Base-by-base conservation (phyloP, 2,797 vertebrate genomes). In the Chaetodon trifasciatus region DNA sequence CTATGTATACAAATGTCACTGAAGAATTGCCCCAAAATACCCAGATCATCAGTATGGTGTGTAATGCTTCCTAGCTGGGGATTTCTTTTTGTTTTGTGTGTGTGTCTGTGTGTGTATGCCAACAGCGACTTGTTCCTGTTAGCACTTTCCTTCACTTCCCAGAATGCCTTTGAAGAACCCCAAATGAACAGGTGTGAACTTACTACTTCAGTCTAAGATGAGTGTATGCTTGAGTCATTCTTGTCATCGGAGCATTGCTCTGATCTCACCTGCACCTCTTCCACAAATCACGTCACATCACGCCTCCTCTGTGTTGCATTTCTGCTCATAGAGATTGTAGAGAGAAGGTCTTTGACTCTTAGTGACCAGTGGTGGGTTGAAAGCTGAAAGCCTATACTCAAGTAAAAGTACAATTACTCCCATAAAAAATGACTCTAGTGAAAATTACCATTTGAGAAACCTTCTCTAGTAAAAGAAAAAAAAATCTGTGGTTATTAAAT, bases 121-220 rank as follows among this genome's bases (percentile, higher is more conserved):
- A 13, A 13, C 11, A 2, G 35, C 52, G 0, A 3, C 47, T 12
- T 60, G 19, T 66, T 63, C 40, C 19, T 55, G 17, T 64, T 5
- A 0, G n/a, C 0, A 13, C 42, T 76, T 62, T 56, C 39, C 81
- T 69, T 73, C 42, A 68, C 79, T 70, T 77, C 77, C 74, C 71
- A 79, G 42, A 69, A 81, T 67, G 58, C 80, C 21, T 47, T 60
- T 47, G 9, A 11, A 0, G 47, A 16, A 61, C 23, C n/a, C 24
- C 17, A 8, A 24, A 67, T 28, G 10, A 50, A n/a, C 71, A 83
- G 42, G 56, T 78, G 53, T 66, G n/a, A 70, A 56, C 17, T 50
- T 57, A 28, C 8, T 28, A 17, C n/a, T 64, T 83, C 44, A 24
- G 21, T 72, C n/a, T 23, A 16, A 47, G 61, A 63, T 39, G 47